phyloP scores from a whole-genome alignment of 2,797 vertebrate species.

The Periophthalmus magnuspinnatus region DNA sequence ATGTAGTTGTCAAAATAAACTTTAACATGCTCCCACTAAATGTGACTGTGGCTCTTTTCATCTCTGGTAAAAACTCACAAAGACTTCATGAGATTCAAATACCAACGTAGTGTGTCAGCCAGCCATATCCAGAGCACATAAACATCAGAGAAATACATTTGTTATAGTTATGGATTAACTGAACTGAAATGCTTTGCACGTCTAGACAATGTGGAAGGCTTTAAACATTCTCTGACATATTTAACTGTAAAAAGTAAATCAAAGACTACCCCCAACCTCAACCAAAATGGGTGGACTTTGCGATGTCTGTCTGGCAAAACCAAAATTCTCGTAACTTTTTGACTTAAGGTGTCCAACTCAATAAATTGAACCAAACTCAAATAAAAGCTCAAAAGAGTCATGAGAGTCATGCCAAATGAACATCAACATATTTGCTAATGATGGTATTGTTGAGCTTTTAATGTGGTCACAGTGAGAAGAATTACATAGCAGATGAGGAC shows the following conservation, averaged over 20 bases:
- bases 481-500: neutral
- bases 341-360: constrained; percentile 13
- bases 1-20: constrained; percentile 60
- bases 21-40: constrained; percentile 50
- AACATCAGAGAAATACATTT: constrained; percentile 40
- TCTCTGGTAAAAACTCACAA: constrained; percentile 36
- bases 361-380: neutral
- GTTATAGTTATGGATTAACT: constrained; percentile 32
- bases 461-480: neutral
- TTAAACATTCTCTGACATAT: constrained; percentile 24
- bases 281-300: neutral
- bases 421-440: constrained; percentile 2
- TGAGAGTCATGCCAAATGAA: constrained; percentile 6
- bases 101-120: constrained; percentile 31
- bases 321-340: constrained; percentile 27
- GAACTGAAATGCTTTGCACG: constrained; percentile 27
- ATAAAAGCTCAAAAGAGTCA: constrained; percentile 1
- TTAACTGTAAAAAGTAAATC: constrained; percentile 16
- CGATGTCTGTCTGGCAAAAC: constrained; percentile 12
- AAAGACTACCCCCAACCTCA: constrained; percentile 5
- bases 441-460: neutral
- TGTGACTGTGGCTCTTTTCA: constrained; percentile 40
- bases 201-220: constrained; percentile 23
- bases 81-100: constrained; percentile 39
- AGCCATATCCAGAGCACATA: constrained; percentile 34